These are phyloP conservation scores for Calcarius ornatus DNA, from an alignment of 2,113 vertebrate species.

Conservation along the genomic window DNA sequence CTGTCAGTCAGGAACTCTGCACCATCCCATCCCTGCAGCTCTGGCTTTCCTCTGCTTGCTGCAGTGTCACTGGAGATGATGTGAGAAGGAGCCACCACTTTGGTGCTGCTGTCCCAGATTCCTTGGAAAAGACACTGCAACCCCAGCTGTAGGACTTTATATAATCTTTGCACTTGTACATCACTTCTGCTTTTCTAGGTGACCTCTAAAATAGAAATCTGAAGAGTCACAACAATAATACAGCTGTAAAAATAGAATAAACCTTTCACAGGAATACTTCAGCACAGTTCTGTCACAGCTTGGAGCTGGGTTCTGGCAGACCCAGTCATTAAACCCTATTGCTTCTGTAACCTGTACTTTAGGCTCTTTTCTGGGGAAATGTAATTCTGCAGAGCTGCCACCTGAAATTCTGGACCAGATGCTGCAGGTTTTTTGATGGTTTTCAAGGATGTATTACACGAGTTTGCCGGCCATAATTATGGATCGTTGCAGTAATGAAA, in stretches of 20 bases:
- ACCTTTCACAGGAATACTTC: not conserved
- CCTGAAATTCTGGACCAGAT: not conserved
- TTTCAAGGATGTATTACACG: not conserved
- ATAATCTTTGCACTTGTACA: not conserved
- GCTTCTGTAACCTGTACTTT: not conserved
- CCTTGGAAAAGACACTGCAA: not conserved
- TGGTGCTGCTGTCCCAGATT: fast-evolving
- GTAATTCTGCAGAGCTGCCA: not conserved
- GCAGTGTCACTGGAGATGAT: not conserved
- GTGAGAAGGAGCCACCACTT: not conserved
- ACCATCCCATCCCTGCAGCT: not conserved
- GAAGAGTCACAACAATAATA: not conserved
- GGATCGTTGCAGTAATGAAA: not conserved
- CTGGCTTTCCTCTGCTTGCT: not conserved
- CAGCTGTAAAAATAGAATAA: not conserved
- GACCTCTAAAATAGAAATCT: not conserved
- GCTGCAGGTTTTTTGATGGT: not conserved
- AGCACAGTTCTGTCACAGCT: not conserved
- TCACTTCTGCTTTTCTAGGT: not conserved
- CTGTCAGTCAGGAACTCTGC: not conserved
- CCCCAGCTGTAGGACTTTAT: not conserved
- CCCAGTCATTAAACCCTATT: not conserved
- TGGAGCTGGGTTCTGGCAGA: not conserved
- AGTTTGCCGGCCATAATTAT: not conserved
- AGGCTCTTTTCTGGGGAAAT: not conserved